phyloP scores from a whole-genome alignment of 2,797 vertebrate species.

The Eulemur albifrons region DNA sequence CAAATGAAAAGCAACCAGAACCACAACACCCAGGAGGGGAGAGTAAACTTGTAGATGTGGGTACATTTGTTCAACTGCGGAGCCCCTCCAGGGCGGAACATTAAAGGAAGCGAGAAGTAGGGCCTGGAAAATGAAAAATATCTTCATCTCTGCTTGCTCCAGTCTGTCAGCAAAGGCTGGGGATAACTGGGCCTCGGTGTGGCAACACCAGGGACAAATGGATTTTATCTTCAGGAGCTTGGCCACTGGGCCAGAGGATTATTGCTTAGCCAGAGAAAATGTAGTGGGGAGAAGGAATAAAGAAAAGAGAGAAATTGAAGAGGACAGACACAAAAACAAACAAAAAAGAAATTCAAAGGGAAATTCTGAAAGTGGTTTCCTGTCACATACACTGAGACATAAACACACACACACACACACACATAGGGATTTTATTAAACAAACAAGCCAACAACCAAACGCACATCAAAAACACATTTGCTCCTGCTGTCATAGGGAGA shows the following conservation, averaged over 20 bases:
- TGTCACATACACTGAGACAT: background rate
- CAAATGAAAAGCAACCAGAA: background rate
- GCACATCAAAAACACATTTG: slow-evolving; percentile 9
- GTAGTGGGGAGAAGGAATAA: no score
- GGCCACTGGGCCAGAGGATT: background rate
- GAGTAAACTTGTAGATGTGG: background rate
- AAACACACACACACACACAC: background rate
- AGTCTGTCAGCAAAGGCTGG: background rate
- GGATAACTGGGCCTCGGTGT: background rate
- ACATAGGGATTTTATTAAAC: slow-evolving; percentile 46
- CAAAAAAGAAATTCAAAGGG: background rate
- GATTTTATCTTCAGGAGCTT: slow-evolving; percentile 15
- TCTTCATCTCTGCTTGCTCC: background rate
- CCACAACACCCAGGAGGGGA: background rate
- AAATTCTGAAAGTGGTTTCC: background rate
- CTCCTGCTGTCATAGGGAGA: background rate
- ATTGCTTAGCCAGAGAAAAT: background rate
- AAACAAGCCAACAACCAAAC: slow-evolving; percentile 49
- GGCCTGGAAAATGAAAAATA: background rate
- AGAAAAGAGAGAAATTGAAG: background rate
- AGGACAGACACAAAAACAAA: background rate
- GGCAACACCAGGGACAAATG: background rate
- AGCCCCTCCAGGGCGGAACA: background rate
- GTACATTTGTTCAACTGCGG: background rate
- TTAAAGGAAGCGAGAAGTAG: background rate